Evolutionary conservation across 1,140 invertebrate genomes (phyloP).

Genomic region (Apolygus lucorum): DNA sequence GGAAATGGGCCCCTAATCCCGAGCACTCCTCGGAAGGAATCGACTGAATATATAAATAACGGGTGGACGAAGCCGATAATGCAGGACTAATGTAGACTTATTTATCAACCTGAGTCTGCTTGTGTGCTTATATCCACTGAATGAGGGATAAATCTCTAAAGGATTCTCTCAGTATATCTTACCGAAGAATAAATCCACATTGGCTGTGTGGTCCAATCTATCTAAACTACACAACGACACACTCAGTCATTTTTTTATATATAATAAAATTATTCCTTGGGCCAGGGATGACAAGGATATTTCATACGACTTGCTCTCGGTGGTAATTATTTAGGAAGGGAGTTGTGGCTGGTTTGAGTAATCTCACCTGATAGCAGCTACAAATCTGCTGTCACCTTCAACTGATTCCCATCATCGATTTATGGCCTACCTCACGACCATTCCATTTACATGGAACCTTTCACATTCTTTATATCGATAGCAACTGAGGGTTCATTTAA

Average conservation of each 20-base stretch:
- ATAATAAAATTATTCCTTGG: constrained; percentile 19
- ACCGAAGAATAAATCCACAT: constrained; percentile 15
- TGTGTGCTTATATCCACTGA: constrained; percentile 20
- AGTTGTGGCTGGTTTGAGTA: constrained; percentile 17
- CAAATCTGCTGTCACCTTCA: constrained; percentile 17
- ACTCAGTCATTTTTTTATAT: constrained; percentile 20
- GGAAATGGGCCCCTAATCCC: neutral
- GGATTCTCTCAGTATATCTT: constrained; percentile 20
- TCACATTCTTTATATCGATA: constrained; percentile 10
- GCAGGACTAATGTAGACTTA: constrained; percentile 20
- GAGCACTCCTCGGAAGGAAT: constrained; percentile 16
- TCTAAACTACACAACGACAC: constrained; percentile 17
- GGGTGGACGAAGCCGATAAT: constrained; percentile 17
- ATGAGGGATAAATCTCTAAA: constrained; percentile 16
- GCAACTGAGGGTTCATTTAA: constrained; percentile 13
- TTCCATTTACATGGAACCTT: constrained; percentile 19
- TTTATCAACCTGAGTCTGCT: constrained; percentile 20
- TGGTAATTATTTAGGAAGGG: constrained; percentile 2
- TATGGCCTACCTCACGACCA: constrained; percentile 12
- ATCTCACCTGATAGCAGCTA: constrained; percentile 10
- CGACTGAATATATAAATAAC: constrained; percentile 22
- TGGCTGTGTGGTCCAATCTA: constrained; percentile 19
- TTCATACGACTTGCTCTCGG: constrained; percentile 4
- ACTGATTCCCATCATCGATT: constrained; percentile 21
- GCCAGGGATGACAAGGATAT: constrained; percentile 14